phyloP scores from a whole-genome alignment of 2,888 invertebrate genomes.

The Siphonodentalium dalli region DNA sequence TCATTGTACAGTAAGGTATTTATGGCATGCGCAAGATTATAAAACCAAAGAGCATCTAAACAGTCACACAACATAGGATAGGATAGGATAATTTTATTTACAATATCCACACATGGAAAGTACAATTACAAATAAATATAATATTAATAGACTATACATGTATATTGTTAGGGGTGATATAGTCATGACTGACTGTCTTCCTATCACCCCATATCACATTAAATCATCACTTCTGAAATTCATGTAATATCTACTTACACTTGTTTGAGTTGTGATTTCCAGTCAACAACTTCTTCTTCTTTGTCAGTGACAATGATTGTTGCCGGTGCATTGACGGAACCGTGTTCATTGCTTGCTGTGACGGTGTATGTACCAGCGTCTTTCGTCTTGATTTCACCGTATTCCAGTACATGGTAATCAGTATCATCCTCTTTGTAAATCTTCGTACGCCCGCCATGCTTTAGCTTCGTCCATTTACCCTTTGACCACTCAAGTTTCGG shows the following conservation, averaged over 20 bases:
- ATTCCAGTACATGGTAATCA: conserved; percentile 56
- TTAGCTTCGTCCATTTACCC: conserved; percentile 62
- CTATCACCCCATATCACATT: neutral
- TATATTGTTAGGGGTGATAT: too few relatives aligned
- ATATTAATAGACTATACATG: too few relatives aligned
- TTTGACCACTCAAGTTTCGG: conserved; percentile 63
- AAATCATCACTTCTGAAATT: neutral
- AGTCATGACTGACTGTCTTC: too few relatives aligned
- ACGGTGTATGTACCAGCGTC: conserved; percentile 64
- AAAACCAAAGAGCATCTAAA: too few relatives aligned
- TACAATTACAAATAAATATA: too few relatives aligned
- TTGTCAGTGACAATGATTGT: conserved; percentile 64
- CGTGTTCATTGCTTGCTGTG: conserved; percentile 61
- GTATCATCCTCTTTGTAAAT: conserved; percentile 55
- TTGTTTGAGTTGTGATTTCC: conserved; percentile 60
- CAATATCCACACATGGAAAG: too few relatives aligned
- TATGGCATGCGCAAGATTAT: too few relatives aligned
- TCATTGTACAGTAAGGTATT: too few relatives aligned
- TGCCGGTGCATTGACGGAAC: conserved; percentile 56
- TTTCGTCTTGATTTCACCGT: conserved; percentile 54
- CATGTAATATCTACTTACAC: conserved; percentile 37
- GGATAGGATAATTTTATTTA: too few relatives aligned
- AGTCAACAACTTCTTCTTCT: conserved; percentile 61
- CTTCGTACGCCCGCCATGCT: conserved; percentile 48
- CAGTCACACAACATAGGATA: too few relatives aligned